Conservation (phyloP, 2,888 invertebrate genomes). For the Drosophila limbata region DNA sequence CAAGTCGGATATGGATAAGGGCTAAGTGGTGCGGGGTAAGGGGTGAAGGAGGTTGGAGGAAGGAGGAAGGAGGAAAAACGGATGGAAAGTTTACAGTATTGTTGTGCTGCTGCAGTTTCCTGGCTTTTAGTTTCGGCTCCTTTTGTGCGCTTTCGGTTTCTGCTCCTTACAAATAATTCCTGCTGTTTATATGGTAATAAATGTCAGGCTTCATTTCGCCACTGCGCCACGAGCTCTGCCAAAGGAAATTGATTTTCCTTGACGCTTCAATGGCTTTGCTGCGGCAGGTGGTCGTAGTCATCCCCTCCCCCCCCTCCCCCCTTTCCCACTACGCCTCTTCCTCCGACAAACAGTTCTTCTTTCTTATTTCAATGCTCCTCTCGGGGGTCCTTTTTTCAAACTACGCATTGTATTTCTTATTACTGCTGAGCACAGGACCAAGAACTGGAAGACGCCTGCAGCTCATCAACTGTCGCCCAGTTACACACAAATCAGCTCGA, state of each 20-base stretch:
- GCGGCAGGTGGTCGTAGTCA: slow-evolving; percentile 16
- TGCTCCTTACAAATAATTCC: slow-evolving; percentile 57
- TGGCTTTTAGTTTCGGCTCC: slow-evolving; percentile 47
- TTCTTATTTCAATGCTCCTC: slow-evolving; percentile 12
- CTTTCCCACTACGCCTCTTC: no score
- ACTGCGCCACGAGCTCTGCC: slow-evolving; percentile 24
- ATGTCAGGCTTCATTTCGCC: slow-evolving; percentile 70
- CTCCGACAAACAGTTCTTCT: neutral
- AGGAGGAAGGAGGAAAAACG: neutral
- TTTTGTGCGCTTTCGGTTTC: slow-evolving; percentile 27
- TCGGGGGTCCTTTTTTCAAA: slow-evolving; percentile 20
- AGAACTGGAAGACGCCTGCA: slow-evolving; percentile 20
- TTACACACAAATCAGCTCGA: slow-evolving; percentile 44
- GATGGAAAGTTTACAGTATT: slow-evolving; percentile 43
- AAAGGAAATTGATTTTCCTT: slow-evolving; percentile 76
- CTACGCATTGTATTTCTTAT: slow-evolving; percentile 50
- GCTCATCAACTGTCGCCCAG: slow-evolving; percentile 53
- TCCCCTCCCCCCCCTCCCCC: neutral
- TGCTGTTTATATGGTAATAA: slow-evolving; percentile 77
- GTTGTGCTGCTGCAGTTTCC: slow-evolving; percentile 70
- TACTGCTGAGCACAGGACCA: slow-evolving; percentile 26
- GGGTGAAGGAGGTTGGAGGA: neutral
- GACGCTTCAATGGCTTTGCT: slow-evolving; percentile 53
- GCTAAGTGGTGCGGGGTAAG: neutral
- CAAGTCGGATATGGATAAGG: slow-evolving; percentile 1